Evolutionary conservation across 2,113 vertebrate genomes (phyloP).

Genomic region (Trematocara unimaculatum): DNA sequence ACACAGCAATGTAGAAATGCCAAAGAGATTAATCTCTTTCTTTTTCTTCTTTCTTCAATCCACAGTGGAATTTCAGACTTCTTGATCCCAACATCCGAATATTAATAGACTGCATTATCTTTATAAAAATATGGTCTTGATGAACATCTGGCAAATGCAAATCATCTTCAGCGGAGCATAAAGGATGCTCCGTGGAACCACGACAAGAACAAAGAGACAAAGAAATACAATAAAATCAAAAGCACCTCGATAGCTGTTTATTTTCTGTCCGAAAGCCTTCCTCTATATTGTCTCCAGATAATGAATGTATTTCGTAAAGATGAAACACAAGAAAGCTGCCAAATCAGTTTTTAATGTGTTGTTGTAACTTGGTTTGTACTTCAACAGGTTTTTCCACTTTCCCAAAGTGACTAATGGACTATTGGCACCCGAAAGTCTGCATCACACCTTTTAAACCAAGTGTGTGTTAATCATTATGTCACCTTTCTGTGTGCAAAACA

Average conservation of each 20-base stretch:
- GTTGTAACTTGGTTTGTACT: not conserved
- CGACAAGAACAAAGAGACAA: constrained; percentile 60
- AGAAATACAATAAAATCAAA: not conserved
- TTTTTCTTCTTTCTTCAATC: constrained; percentile 61
- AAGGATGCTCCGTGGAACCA: constrained; percentile 82
- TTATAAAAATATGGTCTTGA: not conserved
- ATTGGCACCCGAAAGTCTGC: constrained; percentile 14
- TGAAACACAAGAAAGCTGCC: not conserved
- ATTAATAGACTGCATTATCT: not conserved
- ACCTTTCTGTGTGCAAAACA: constrained; percentile 57
- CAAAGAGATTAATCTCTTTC: constrained; percentile 61
- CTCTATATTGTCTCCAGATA: not conserved
- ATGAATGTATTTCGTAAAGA: not conserved
- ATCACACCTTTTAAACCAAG: not conserved
- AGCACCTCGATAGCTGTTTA: not conserved
- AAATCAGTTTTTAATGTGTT: not conserved
- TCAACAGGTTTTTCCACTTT: not conserved
- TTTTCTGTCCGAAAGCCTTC: not conserved
- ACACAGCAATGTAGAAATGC: constrained; percentile 73
- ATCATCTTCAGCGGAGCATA: constrained; percentile 82
- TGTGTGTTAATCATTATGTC: constrained; percentile 38
- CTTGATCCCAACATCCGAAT: constrained; percentile 36
- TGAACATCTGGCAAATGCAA: constrained; percentile 68
- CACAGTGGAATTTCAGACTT: constrained; percentile 75
- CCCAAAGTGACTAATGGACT: not conserved